phyloP scores from a whole-genome alignment of 2,888 invertebrate species.

The Polyommatus icarus region DNA sequence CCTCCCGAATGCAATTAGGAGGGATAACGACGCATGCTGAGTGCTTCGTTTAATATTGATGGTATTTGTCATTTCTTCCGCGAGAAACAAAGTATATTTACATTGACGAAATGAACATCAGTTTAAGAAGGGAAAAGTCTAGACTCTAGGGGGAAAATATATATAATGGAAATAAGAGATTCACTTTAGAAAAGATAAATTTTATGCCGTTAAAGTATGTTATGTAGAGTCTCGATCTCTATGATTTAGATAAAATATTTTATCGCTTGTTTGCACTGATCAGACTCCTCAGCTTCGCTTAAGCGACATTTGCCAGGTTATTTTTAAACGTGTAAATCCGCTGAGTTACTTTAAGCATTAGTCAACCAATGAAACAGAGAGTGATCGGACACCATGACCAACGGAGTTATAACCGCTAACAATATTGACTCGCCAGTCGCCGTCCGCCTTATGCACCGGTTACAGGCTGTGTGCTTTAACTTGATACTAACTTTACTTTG shows the following conservation, averaged over 20 bases:
- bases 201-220: too few relatives aligned
- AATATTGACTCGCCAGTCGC: neutral
- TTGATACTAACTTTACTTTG: neutral
- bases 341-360: neutral
- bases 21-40: slow-evolving; percentile 19
- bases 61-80: slow-evolving; percentile 8
- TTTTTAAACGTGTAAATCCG: too few relatives aligned
- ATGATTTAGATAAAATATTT: too few relatives aligned
- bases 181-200: too few relatives aligned
- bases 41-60: slow-evolving; percentile 26
- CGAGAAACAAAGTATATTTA: neutral
- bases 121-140: neutral
- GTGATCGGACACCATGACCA: neutral
- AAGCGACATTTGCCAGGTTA: too few relatives aligned
- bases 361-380: slow-evolving; percentile 1
- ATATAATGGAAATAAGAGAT: neutral
- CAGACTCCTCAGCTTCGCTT: too few relatives aligned
- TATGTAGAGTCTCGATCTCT: too few relatives aligned
- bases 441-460: neutral
- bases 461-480: neutral
- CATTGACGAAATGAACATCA: neutral
- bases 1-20: slow-evolving; percentile 11
- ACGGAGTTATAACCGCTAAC: neutral
- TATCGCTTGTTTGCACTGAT: too few relatives aligned
- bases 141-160: neutral